Evolutionary conservation across 2,888 invertebrate genomes (phyloP), one percentile per base, ranked within the genome.

Genomic region (Junonia oenone): DNA sequence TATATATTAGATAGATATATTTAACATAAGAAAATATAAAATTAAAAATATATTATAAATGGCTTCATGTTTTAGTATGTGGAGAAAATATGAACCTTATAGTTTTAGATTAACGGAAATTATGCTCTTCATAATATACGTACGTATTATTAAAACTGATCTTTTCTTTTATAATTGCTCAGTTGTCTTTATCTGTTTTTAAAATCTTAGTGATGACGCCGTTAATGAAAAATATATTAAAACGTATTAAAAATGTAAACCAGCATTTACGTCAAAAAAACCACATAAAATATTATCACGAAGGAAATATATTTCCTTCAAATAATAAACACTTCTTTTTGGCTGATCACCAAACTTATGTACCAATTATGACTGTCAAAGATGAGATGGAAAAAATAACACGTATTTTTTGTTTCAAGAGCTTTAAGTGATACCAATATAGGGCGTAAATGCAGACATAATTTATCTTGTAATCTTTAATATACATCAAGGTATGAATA

Each of bases 331-430:
- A 38, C 37, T 40, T 22, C 22, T 2, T 33, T 29, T 50, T 59
- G 56, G 59, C 59, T 47, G 22, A 13, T 49, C 40, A 43, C 53
- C 56, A 59, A 51, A 17, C 6, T 13, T 45, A 43, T 56, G 56
- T 53, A 27, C 17, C 53, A 27, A 53, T 27, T 56, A 40, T 46
- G 29, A 35, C 43, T 38, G 56, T 46, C 58, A 52, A 48, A 49
- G 19, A 17, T 38, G 13, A 43, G 13, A 56, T 33, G n/a, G 31
- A 52, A 33, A 37, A 13, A 50, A 50, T 46, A 43, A 35, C 26
- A 43, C 15, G 38, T 29, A 22, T 56, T 37, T 29, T 31, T 40
- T 45, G 11, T 3, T 33, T 33, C n/a, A 11, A 29, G 31, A 3
- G 31, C 4, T 33, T n/a, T 33, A 33, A n/a, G n/a, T n/a, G 31